Percentiles rank a stretch among this genome's conserved stretches.
These are phyloP conservation scores for Hemithea aestivaria DNA, from an alignment of 2,888 invertebrate genomes.

Conservation along the genomic window DNA sequence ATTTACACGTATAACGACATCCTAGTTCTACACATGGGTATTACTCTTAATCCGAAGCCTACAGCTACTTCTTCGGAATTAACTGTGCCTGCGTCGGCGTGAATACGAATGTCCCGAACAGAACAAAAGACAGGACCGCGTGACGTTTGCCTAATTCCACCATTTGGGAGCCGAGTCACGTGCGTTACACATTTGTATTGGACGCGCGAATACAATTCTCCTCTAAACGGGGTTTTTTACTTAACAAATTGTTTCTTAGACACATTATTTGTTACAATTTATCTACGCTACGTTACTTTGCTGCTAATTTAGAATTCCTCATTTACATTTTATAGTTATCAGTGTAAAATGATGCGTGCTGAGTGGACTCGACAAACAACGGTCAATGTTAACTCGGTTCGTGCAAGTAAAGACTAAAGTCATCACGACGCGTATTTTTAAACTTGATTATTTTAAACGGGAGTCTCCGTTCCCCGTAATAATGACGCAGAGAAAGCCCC, in stretches of 20 bases:
- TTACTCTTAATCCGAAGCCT: slow-evolving; percentile 40
- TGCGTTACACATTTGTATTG: slow-evolving; percentile 31
- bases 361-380: slow-evolving; percentile 3
- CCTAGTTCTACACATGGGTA: slow-evolving; percentile 32
- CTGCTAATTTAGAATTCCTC: too few relatives aligned
- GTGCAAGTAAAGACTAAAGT: slow-evolving; percentile 1
- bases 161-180: slow-evolving; percentile 44
- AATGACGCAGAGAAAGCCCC: slow-evolving; percentile 9
- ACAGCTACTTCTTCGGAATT: slow-evolving; percentile 63
- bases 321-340: too few relatives aligned
- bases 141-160: slow-evolving; percentile 45
- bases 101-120: slow-evolving; percentile 61
- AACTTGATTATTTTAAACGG: slow-evolving; percentile 7
- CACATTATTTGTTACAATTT: neutral
- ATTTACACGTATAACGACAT: slow-evolving; percentile 26
- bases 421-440: slow-evolving; percentile 8
- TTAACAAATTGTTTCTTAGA: slow-evolving; percentile 23
- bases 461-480: slow-evolving; percentile 9
- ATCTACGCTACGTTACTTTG: too few relatives aligned
- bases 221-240: slow-evolving; percentile 26
- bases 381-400: slow-evolving; percentile 3
- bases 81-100: slow-evolving; percentile 46
- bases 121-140: slow-evolving; percentile 40
- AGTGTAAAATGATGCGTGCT: neutral
- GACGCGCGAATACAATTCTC: slow-evolving; percentile 31